Percentiles rank a stretch among this genome's conserved stretches.
Conservation (phyloP, 2,797 vertebrate genomes). For the Otolemur crassicaudatus region DNA sequence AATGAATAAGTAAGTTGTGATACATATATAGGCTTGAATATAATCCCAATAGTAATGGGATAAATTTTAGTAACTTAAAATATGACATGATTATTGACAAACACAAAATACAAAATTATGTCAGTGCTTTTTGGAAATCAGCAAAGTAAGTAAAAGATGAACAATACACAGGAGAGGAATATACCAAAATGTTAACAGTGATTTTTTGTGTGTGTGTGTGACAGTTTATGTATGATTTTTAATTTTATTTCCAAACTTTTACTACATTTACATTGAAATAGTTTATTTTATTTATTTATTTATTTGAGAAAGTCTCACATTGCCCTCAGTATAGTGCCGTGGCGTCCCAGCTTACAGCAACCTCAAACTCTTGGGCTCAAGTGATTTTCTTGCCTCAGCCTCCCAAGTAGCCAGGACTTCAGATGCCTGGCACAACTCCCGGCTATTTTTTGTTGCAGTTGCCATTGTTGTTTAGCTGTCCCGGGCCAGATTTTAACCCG, state of each 20-base stretch:
- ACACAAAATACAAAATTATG: neutral
- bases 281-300: neutral
- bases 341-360: too few species aligned
- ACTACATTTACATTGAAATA: neutral
- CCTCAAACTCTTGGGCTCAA: too few species aligned
- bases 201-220: neutral
- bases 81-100: neutral
- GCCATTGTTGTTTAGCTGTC: too few species aligned
- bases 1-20: constrained; percentile 18
- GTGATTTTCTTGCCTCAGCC: too few species aligned
- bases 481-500: too few species aligned
- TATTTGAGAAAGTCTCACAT: too few species aligned
- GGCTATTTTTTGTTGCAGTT: too few species aligned
- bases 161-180: neutral
- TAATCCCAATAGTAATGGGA: neutral
- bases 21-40: neutral
- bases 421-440: too few species aligned
- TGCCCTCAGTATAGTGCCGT: too few species aligned
- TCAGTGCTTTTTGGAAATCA: neutral
- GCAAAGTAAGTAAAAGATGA: constrained; percentile 5
- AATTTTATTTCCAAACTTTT: constrained; percentile 10
- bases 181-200: neutral
- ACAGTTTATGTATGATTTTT: neutral
- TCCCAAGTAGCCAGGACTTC: too few species aligned
- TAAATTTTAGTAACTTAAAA: constrained; percentile 16